Evolutionary conservation across 2,113 vertebrate species (phyloP).

Genomic region (Zeus faber): DNA sequence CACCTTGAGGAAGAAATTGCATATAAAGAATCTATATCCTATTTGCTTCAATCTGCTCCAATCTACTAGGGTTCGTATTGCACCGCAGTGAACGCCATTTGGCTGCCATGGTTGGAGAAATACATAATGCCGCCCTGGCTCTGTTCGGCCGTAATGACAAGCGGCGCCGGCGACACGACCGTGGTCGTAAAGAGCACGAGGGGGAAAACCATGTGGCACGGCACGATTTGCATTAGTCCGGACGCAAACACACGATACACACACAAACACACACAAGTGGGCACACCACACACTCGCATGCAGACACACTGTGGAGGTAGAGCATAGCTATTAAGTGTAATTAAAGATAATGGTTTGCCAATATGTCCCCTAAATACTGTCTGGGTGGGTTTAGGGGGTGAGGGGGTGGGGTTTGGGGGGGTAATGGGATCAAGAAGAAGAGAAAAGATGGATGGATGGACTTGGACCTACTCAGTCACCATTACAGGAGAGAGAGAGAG

Average conservation of each 20-base stretch:
- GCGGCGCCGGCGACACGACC: conserved; percentile 4
- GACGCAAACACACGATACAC: too few species aligned
- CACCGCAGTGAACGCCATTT: conserved; percentile 37
- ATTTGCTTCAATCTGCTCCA: conserved; percentile 33
- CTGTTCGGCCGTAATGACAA: too few species aligned
- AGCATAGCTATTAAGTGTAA: conserved; percentile 73
- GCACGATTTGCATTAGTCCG: too few species aligned
- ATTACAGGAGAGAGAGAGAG: conserved; percentile 5
- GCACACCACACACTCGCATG: too few species aligned
- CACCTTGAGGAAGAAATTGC: conserved; percentile 24
- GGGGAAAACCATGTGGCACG: conserved; percentile 8
- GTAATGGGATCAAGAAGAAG: too few species aligned
- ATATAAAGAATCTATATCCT: conserved; percentile 46
- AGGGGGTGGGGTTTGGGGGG: not conserved
- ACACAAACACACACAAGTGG: too few species aligned
- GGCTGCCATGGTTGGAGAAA: conserved; percentile 37
- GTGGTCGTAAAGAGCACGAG: conserved; percentile 28
- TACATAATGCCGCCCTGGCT: conserved; percentile 47
- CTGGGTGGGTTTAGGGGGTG: conserved; percentile 55
- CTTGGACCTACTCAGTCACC: too few species aligned
- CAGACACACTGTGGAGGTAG: too few species aligned
- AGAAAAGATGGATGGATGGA: too few species aligned
- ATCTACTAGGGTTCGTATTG: conserved; percentile 53
- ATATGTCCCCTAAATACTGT: conserved; percentile 66
- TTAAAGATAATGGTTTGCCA: conserved; percentile 71